Conservation (phyloP, 2,113 vertebrate species). For the Phaethon lepturus region DNA sequence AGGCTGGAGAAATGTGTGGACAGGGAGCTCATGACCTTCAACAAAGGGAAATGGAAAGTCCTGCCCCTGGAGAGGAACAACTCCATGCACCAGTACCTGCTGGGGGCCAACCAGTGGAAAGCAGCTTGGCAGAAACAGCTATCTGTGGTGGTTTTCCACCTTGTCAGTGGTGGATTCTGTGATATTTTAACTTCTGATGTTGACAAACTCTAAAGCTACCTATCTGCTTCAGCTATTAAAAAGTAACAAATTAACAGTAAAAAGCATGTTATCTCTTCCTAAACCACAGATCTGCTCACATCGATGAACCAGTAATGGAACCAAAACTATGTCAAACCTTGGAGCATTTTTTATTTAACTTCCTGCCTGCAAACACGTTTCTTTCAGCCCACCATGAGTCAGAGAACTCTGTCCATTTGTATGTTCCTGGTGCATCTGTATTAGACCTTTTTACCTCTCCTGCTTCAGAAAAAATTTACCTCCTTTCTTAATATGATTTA, state of each 20-base stretch:
- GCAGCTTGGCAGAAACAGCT: neutral
- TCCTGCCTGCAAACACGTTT: neutral
- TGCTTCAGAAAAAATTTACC: neutral
- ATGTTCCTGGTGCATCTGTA: neutral
- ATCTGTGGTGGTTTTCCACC: neutral
- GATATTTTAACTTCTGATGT: neutral
- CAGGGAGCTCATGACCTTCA: no score
- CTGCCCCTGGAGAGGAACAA: no score
- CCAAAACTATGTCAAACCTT: neutral
- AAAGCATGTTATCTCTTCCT: neutral
- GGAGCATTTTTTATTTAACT: neutral
- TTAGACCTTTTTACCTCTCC: neutral
- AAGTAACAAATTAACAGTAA: neutral
- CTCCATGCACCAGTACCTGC: no score
- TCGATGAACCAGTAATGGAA: neutral
- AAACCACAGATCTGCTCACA: neutral
- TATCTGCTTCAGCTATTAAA: neutral
- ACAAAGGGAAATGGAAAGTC: no score
- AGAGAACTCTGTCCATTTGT: neutral
- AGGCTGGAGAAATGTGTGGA: no score
- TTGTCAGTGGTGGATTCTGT: neutral
- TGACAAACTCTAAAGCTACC: neutral
- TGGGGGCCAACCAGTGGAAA: neutral
- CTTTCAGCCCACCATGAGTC: neutral
- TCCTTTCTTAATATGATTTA: neutral